These are phyloP conservation scores for Marasmarcha lunaedactyla DNA, from an alignment of 2,888 invertebrate genomes.

Conservation along the genomic window DNA sequence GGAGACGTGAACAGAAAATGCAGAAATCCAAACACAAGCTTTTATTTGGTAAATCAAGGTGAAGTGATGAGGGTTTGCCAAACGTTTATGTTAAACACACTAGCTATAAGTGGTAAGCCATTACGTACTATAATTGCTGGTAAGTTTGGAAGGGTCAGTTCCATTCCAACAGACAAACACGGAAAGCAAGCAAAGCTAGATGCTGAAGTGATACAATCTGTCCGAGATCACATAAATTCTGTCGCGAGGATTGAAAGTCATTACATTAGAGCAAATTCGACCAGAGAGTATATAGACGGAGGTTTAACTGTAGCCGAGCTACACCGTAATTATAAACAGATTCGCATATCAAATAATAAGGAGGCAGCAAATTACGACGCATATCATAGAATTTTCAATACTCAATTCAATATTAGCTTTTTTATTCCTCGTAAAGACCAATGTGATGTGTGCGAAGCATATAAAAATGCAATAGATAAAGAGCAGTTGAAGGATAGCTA, in stretches of 20 bases:
- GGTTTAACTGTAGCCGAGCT: constrained; percentile 18
- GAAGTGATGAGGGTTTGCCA: constrained; percentile 6
- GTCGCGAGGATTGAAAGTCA: constrained; percentile 22
- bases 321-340: too few species aligned
- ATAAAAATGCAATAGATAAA: background rate
- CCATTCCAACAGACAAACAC: constrained; percentile 10
- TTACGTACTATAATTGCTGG: constrained; percentile 7
- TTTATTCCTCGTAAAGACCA: too few species aligned
- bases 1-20: constrained; percentile 1
- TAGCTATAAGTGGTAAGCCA: constrained; percentile 4
- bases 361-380: constrained; percentile 21
- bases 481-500: constrained; percentile 8
- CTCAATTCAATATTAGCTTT: too few species aligned
- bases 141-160: background rate
- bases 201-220: constrained; percentile 18
- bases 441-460: constrained; percentile 14
- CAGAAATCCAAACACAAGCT: constrained; percentile 7
- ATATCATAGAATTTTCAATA: too few species aligned
- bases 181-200: constrained; percentile 17
- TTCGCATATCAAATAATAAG: constrained; percentile 9
- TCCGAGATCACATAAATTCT: constrained; percentile 22
- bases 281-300: constrained; percentile 22
- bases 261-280: constrained; percentile 24
- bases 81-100: constrained; percentile 8
- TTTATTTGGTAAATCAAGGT: constrained; percentile 7